phyloP scores from a whole-genome alignment of 2,888 invertebrate genomes.

The Synanthedon vespiformis region DNA sequence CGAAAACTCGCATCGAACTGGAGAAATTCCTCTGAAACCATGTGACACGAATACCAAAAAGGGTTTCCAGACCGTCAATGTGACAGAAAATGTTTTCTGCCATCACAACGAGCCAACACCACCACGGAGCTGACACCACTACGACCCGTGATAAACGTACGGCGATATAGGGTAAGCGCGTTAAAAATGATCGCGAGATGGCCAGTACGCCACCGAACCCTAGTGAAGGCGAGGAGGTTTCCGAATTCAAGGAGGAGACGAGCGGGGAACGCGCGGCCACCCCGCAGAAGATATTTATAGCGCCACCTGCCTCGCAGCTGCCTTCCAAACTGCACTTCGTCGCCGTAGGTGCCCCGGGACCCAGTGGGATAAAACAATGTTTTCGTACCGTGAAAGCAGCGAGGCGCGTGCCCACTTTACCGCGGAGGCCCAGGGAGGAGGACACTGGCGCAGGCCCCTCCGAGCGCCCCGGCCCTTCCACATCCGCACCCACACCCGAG shows the following conservation, averaged over 20 bases:
- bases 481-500: slow-evolving; percentile 17
- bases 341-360: slow-evolving; percentile 54
- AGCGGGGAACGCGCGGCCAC: slow-evolving; percentile 57
- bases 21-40: slow-evolving; percentile 61
- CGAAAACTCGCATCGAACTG: slow-evolving; percentile 26
- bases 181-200: slow-evolving; percentile 70
- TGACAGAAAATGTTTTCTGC: slow-evolving; percentile 70
- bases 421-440: slow-evolving; percentile 19
- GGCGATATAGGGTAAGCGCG: slow-evolving; percentile 58
- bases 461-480: background rate
- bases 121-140: slow-evolving; percentile 44
- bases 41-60: slow-evolving; percentile 71
- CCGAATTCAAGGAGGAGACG: slow-evolving; percentile 57
- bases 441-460: slow-evolving; percentile 22
- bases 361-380: slow-evolving; percentile 61
- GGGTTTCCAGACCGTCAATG: slow-evolving; percentile 68
- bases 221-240: slow-evolving; percentile 62
- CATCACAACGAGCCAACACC: slow-evolving; percentile 60
- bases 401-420: slow-evolving; percentile 56
- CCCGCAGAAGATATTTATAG: slow-evolving; percentile 66
- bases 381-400: slow-evolving; percentile 62
- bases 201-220: slow-evolving; percentile 69
- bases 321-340: slow-evolving; percentile 60
- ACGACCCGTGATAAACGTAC: slow-evolving; percentile 51
- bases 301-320: slow-evolving; percentile 57